Evolutionary conservation across 1,140 invertebrate species (phyloP).

Genomic region (Paracyclopina nana): DNA sequence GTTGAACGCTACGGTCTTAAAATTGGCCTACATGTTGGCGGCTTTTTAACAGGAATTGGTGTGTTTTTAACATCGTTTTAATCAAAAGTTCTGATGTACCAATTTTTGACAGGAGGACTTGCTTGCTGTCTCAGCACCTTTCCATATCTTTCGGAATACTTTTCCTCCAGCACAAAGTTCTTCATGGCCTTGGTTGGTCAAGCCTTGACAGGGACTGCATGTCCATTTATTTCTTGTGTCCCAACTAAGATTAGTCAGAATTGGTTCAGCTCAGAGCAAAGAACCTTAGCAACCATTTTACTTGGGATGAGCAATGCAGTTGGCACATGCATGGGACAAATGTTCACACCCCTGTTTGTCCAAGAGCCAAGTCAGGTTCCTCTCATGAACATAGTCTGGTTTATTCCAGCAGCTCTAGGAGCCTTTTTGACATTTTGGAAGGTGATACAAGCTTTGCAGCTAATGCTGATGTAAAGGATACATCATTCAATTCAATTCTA

Average conservation of each 20-base stretch:
- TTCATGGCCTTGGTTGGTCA: neutral
- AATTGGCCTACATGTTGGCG: constrained; percentile 1
- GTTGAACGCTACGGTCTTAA: constrained; percentile 10
- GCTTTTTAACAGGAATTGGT: constrained; percentile 3
- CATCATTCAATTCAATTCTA: neutral
- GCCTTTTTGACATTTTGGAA: neutral
- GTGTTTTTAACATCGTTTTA: neutral
- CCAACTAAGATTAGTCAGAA: constrained; percentile 2
- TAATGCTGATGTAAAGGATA: neutral
- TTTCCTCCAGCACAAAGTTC: neutral
- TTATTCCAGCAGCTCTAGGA: neutral
- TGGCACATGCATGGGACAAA: neutral
- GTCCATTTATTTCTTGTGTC: constrained; percentile 11
- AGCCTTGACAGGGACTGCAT: neutral
- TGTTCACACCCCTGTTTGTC: neutral
- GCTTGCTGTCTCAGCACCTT: neutral
- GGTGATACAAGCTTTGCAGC: neutral
- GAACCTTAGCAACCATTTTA: neutral
- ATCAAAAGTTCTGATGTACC: neutral
- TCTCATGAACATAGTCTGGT: neutral
- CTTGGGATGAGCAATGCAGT: neutral
- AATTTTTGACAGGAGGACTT: neutral
- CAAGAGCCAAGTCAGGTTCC: neutral
- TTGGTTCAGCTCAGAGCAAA: neutral
- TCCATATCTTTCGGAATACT: neutral